These are phyloP conservation scores for Coenonympha glycerion DNA, from an alignment of 2,888 invertebrate genomes.

Conservation along the genomic window DNA sequence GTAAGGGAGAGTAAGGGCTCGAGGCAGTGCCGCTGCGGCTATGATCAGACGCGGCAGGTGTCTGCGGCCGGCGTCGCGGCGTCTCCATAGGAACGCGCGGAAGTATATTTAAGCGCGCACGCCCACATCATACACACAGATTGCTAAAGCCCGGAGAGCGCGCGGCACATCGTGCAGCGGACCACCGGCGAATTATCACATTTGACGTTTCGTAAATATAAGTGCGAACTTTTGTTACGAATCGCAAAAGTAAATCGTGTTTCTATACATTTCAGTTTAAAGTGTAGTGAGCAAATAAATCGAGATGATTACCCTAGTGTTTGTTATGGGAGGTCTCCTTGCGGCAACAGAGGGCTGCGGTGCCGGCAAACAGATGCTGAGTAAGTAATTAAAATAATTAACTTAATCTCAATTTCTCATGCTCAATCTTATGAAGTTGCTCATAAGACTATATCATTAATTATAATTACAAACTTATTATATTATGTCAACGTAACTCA, in stretches of 20 bases:
- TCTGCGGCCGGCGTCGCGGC: constrained; percentile 64
- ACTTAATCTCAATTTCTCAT: neutral
- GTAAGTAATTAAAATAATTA: constrained; percentile 59
- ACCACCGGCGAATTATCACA: constrained; percentile 57
- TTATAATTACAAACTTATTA: no score
- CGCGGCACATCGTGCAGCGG: constrained; percentile 71
- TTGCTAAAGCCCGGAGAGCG: constrained; percentile 65
- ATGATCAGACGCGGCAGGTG: constrained; percentile 26
- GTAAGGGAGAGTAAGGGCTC: constrained; percentile 10
- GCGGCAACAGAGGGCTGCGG: constrained; percentile 68
- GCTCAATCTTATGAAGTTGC: no score
- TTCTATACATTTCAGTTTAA: constrained; percentile 50
- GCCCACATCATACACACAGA: constrained; percentile 44
- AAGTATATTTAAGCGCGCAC: constrained; percentile 58
- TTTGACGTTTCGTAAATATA: constrained; percentile 74
- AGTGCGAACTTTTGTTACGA: constrained; percentile 72
- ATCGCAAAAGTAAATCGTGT: constrained; percentile 62
- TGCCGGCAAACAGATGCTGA: constrained; percentile 64
- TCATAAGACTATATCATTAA: no score
- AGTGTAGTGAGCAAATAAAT: constrained; percentile 61
- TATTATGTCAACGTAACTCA: no score
- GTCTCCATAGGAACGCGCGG: constrained; percentile 63
- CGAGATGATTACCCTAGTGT: constrained; percentile 72
- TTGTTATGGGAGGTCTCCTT: constrained; percentile 67
- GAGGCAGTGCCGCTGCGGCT: constrained; percentile 14